Evolutionary conservation across 2,113 vertebrate genomes (phyloP).

Genomic region (Bagarius yarrelli): DNA sequence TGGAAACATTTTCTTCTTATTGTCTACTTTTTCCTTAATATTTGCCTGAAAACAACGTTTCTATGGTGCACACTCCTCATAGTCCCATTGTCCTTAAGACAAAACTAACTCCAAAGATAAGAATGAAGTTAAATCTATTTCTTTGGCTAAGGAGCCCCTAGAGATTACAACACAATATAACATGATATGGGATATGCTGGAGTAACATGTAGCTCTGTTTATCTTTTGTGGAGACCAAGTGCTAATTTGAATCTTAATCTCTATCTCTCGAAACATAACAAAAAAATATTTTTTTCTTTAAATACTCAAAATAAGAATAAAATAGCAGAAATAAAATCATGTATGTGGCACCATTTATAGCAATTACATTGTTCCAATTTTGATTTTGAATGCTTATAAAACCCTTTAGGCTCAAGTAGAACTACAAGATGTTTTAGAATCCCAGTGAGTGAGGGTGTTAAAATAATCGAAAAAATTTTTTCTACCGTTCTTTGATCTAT

Average conservation of each 20-base stretch:
- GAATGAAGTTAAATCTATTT: background rate
- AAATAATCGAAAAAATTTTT: too few relatives aligned
- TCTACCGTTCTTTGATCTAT: too few relatives aligned
- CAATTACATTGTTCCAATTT: too few relatives aligned
- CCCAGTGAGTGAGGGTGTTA: too few relatives aligned
- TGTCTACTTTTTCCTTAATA: background rate
- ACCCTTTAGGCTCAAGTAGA: too few relatives aligned
- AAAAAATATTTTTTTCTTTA: background rate
- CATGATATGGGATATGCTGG: background rate
- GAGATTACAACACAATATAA: conserved; percentile 15
- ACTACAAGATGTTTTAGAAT: too few relatives aligned
- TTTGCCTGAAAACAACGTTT: background rate
- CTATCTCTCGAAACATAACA: background rate
- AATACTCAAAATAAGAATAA: background rate
- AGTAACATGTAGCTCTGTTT: background rate
- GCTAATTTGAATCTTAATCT: background rate
- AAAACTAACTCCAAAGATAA: background rate
- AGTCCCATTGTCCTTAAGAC: background rate
- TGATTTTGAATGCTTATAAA: too few relatives aligned
- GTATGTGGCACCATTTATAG: too few relatives aligned
- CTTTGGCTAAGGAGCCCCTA: conserved; percentile 39
- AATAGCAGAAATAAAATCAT: too few relatives aligned
- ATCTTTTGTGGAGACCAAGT: background rate
- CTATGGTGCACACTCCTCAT: background rate
- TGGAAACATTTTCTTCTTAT: too few relatives aligned